phyloP scores from a whole-genome alignment of 2,113 vertebrate genomes.

The Excalfactoria chinensis region DNA sequence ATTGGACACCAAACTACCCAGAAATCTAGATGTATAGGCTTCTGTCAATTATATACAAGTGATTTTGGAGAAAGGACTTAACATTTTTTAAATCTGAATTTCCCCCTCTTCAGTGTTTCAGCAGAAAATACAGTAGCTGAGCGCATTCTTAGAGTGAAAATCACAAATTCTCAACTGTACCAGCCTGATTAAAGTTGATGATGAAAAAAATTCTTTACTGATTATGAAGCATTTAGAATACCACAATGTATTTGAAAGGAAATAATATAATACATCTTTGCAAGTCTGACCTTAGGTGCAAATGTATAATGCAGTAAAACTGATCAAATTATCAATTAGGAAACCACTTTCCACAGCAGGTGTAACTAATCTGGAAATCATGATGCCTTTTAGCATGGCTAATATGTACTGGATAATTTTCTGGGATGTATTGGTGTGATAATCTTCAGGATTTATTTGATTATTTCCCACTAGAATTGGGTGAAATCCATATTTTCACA shows the following conservation, averaged over 20 bases:
- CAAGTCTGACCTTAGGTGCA: not conserved
- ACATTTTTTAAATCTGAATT: not conserved
- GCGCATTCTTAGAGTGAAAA: not conserved
- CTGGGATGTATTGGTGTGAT: not conserved
- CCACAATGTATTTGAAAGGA: not conserved
- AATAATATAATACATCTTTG: not conserved
- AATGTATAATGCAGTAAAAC: not conserved
- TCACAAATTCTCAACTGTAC: not conserved
- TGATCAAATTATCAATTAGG: not conserved
- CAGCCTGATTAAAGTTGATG: not conserved
- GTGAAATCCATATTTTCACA: not conserved
- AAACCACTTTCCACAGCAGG: not conserved
- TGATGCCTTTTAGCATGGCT: not conserved
- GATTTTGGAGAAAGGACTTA: not conserved
- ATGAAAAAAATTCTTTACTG: not conserved
- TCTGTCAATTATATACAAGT: not conserved
- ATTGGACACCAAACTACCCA: not conserved
- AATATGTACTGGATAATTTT: not conserved
- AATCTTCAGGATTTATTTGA: not conserved
- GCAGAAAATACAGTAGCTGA: not conserved
- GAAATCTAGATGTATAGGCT: not conserved
- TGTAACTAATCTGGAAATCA: not conserved
- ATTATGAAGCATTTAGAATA: not conserved
- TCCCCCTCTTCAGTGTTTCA: not conserved
- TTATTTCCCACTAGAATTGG: not conserved